Evolutionary conservation across 2,888 invertebrate species (phyloP).

Genomic region (Callinectes sapidus): DNA sequence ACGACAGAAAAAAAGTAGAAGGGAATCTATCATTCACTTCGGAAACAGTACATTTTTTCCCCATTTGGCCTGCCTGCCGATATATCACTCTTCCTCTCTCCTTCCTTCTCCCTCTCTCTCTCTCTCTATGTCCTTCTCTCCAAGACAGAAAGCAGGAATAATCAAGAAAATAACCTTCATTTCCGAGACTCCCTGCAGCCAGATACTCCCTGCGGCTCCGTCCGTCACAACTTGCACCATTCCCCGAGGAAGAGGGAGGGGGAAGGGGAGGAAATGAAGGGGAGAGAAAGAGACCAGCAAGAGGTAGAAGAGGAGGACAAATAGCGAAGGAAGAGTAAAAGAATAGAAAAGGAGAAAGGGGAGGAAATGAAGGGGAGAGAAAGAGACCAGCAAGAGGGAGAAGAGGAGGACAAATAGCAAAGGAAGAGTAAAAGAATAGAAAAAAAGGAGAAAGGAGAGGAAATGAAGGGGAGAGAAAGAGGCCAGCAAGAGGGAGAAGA

Average conservation of each 20-base stretch:
- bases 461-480: neutral
- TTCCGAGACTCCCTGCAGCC: neutral
- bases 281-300: neutral
- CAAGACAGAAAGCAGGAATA: conserved; percentile 11
- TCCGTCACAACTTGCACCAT: conserved; percentile 10
- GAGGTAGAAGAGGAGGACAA: neutral
- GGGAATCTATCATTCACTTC: neutral
- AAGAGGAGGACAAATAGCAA: neutral
- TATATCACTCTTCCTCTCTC: neutral
- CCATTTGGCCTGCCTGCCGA: neutral
- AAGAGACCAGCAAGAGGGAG: neutral
- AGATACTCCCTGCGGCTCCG: neutral
- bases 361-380: neutral
- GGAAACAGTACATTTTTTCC: neutral
- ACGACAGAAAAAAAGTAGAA: neutral
- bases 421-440: conserved; percentile 8
- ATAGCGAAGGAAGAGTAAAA: neutral
- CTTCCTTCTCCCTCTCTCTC: neutral
- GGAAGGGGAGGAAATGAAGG: neutral
- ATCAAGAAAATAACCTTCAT: conserved; percentile 34
- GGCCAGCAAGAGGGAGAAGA: neutral
- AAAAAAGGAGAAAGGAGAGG: neutral
- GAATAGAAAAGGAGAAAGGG: neutral
- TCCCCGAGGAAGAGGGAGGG: neutral
- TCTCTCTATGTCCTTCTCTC: neutral